Evolutionary conservation across 2,888 invertebrate genomes (phyloP), one percentile per base, ranked within the genome.

Genomic region (Cheilosia urbana): DNA sequence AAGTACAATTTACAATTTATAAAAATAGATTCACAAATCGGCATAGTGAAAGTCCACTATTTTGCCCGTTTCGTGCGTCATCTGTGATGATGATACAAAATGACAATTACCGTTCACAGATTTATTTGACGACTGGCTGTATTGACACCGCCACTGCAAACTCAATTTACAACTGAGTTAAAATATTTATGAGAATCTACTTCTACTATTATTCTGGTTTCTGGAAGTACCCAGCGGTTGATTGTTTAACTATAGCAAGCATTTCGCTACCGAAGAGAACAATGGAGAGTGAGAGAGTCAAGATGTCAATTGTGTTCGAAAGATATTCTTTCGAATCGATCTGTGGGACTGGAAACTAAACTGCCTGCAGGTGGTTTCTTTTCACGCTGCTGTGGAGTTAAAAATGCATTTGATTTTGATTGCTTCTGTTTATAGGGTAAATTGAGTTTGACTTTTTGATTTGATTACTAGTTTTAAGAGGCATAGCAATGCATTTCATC

Each of bases 131-230:
- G 47, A 49, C 34, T 47, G 40, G 7, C 45, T 45, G 15, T 45
- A 6, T 45, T 45, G 37, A 37, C 37, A 4, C 13, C 34, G 34
- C n/a, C 49, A 27, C 19, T 51, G 27, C 37, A 60, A 40, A 4
- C 21, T 27, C 21, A 24, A 58, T 13, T 24, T 15, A 49, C 37
- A 71, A 71, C 71, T 71, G 69, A 71, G 37, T 40, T 40, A 24
- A 49, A 24, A 49, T 37, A 47, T 45, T 45, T 2, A 45, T 7
- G 45, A 45, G 17, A 17, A 45, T 45, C 6, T 6, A 17, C 58
- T 30, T 55, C 17, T 19, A 13, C n/a, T 5, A 27, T 21, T 45
- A 11, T 49, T 68, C 27, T 42, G n/a, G 27, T 5, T 49, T 68
- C 27, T 42, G n/a, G 27, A 27, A 30, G 53, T 45, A 27, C 13